Evolutionary conservation across 2,797 vertebrate species (phyloP).

Genomic region (Lepus oiostolus): DNA sequence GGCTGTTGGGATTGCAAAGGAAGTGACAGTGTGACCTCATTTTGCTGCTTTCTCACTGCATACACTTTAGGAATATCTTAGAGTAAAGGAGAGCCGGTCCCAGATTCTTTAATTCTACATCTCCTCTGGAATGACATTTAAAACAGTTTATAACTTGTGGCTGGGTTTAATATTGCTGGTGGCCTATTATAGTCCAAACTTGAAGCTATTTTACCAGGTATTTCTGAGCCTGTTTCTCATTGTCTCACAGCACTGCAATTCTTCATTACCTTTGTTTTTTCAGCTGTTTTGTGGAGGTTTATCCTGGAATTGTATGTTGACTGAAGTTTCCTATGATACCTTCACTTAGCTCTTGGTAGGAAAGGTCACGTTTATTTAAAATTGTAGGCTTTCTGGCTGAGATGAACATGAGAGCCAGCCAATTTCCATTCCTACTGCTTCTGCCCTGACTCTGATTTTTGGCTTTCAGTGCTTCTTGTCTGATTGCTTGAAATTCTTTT

Average conservation of each 20-base stretch:
- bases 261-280: slow-evolving; percentile 57
- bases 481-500: background rate
- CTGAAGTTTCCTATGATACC: slow-evolving; percentile 33
- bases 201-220: background rate
- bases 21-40: background rate
- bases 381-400: slow-evolving; percentile 8
- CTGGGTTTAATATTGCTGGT: background rate
- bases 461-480: background rate
- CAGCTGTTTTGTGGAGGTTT: slow-evolving; percentile 65
- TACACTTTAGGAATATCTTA: background rate
- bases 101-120: slow-evolving; percentile 51
- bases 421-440: slow-evolving; percentile 16
- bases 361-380: slow-evolving; percentile 67
- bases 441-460: background rate
- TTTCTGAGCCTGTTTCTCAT: slow-evolving; percentile 21
- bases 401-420: background rate
- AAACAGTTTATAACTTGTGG: background rate
- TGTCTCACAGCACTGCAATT: slow-evolving; percentile 3
- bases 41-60: background rate
- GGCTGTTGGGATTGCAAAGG: background rate
- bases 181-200: slow-evolving; percentile 13
- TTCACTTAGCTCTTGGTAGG: slow-evolving; percentile 36
- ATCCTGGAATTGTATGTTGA: slow-evolving; percentile 62
- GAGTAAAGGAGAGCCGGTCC: background rate
- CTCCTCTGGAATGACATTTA: slow-evolving; percentile 27